Evolutionary conservation across 2,113 vertebrate species (phyloP).

Genomic region (Jaculus jaculus): DNA sequence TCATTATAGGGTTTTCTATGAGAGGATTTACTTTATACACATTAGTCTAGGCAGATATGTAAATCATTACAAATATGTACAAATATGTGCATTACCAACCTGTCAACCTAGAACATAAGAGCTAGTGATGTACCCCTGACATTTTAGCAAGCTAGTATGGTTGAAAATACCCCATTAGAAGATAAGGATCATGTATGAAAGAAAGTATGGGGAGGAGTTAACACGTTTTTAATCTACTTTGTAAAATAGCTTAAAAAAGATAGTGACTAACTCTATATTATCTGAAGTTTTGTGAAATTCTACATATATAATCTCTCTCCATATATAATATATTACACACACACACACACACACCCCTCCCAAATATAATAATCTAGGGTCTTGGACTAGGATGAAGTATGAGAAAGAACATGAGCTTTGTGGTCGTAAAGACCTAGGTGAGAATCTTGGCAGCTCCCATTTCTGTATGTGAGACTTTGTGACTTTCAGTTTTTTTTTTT

Average conservation of each 20-base stretch:
- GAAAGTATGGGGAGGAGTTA: background rate
- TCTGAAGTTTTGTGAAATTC: conserved; percentile 14
- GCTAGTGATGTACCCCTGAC: background rate
- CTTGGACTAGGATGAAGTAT: background rate
- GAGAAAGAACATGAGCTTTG: background rate
- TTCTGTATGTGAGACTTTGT: conserved; percentile 4
- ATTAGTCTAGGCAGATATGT: conserved; percentile 2
- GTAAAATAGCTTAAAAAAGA: conserved; percentile 12
- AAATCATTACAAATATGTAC: conserved; percentile 31
- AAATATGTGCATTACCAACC: conserved; percentile 6
- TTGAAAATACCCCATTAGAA: background rate
- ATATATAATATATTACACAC: background rate
- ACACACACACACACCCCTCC: too few species aligned
- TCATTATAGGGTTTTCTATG: background rate
- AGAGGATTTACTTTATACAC: background rate
- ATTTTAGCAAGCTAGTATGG: background rate
- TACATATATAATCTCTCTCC: conserved; percentile 9
- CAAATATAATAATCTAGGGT: background rate
- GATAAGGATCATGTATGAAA: conserved; percentile 1
- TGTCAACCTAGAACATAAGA: background rate
- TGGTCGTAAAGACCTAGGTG: background rate
- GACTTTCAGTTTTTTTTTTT: background rate
- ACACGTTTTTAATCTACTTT: conserved; percentile 10
- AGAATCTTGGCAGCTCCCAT: background rate
- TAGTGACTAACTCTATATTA: background rate